Percentiles rank a stretch among this genome's conserved stretches.
phyloP scores from a whole-genome alignment of 2,888 invertebrate species.

The Stenodema calcarata region DNA sequence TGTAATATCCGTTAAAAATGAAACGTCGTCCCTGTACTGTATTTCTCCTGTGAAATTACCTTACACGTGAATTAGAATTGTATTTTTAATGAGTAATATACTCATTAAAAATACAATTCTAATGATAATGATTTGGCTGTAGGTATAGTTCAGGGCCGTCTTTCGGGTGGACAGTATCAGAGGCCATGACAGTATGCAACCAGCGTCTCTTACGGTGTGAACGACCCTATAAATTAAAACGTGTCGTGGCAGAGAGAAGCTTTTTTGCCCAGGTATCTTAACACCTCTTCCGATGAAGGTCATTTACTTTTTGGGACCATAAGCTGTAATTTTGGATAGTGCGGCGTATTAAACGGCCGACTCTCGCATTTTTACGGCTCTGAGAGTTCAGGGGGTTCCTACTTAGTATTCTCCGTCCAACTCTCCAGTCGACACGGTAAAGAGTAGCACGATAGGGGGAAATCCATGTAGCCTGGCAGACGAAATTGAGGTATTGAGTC shows the following conservation, averaged over 20 bases:
- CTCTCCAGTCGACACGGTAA: not conserved
- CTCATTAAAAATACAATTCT: too few relatives aligned
- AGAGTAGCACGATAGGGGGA: too few relatives aligned
- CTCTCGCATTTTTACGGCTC: not conserved
- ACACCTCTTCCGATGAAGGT: conserved; percentile 36
- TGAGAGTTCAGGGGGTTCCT: not conserved
- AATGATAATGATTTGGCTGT: too few relatives aligned
- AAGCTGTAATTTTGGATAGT: conserved; percentile 39
- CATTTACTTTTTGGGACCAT: conserved; percentile 30
- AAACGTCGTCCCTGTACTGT: too few relatives aligned
- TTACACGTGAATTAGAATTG: too few relatives aligned
- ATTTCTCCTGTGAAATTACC: too few relatives aligned
- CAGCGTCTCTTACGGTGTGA: conserved; percentile 26
- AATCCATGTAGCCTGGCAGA: too few relatives aligned
- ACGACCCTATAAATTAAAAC: conserved; percentile 33
- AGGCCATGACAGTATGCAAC: not conserved
- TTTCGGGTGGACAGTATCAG: not conserved
- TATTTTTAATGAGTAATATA: too few relatives aligned
- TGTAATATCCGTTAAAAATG: too few relatives aligned
- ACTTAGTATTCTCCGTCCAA: not conserved
- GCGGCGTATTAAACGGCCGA: not conserved
- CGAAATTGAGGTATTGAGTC: too few relatives aligned
- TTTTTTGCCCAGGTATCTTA: conserved; percentile 12
- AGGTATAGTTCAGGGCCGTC: too few relatives aligned
- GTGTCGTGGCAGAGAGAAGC: not conserved